Percentiles rank a stretch among this genome's conserved stretches.
Conservation (phyloP, 2,888 invertebrate species). For the Agrochola lota region DNA sequence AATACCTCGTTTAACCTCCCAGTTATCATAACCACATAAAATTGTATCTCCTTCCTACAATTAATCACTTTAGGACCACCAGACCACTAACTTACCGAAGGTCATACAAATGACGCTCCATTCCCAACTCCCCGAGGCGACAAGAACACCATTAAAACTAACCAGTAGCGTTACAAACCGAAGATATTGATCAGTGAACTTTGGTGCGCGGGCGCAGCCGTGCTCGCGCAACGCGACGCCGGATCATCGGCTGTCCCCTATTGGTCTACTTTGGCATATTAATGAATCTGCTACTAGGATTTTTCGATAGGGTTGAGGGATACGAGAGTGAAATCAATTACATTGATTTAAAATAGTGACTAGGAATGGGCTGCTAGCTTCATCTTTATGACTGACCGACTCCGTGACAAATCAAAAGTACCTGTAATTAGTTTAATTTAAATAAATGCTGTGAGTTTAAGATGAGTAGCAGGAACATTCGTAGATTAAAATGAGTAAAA, state of each 20-base stretch:
- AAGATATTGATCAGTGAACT: constrained; percentile 56
- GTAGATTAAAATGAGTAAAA: background rate
- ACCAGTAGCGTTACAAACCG: constrained; percentile 56
- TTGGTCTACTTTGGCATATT: constrained; percentile 58
- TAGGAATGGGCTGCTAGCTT: too few species aligned
- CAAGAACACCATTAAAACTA: constrained; percentile 50
- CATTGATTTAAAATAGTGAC: background rate
- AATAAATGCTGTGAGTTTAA: background rate
- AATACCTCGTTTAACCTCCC: background rate
- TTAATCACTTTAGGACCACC: constrained; percentile 12
- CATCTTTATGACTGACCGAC: too few species aligned
- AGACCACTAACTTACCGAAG: constrained; percentile 21
- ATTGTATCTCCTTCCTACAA: background rate
- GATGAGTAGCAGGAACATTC: background rate
- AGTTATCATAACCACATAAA: constrained; percentile 1
- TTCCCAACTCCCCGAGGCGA: constrained; percentile 41
- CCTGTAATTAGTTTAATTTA: too few species aligned
- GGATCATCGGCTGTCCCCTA: constrained; percentile 62
- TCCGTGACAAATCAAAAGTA: too few species aligned
- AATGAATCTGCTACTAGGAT: constrained; percentile 32
- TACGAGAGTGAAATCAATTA: constrained; percentile 8
- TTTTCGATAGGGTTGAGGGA: constrained; percentile 10
- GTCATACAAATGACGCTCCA: constrained; percentile 20
- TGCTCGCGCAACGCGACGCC: constrained; percentile 61
- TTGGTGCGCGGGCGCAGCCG: constrained; percentile 62